Evolutionary conservation across 2,797 vertebrate species (phyloP).

Genomic region (Liasis olivaceus): DNA sequence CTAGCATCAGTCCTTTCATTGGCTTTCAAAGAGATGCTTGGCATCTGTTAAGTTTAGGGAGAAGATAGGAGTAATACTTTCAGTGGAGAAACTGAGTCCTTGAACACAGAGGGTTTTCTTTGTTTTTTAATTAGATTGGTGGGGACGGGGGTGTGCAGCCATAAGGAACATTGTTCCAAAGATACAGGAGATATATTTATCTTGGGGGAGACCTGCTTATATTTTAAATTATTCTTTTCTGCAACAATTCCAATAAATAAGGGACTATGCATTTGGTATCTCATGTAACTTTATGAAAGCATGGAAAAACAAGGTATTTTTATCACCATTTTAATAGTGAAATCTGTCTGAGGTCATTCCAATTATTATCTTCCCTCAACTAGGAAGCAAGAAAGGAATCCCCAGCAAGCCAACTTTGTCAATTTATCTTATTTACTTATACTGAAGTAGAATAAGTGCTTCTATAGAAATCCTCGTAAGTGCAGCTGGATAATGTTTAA

Average conservation of each 20-base stretch:
- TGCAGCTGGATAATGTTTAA: background rate
- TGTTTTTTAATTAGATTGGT: background rate
- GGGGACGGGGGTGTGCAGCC: background rate
- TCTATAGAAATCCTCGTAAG: background rate
- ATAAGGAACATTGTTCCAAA: background rate
- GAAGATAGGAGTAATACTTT: background rate
- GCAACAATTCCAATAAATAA: background rate
- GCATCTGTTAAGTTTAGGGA: conserved; percentile 29
- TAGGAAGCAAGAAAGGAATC: background rate
- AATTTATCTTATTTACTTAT: background rate
- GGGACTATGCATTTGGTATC: background rate
- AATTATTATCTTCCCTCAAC: background rate
- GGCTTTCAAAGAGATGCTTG: conserved; percentile 34
- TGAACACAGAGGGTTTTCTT: background rate
- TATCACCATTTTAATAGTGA: background rate
- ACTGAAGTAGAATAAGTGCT: background rate
- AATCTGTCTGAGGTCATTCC: background rate
- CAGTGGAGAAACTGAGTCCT: background rate
- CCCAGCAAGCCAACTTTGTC: background rate
- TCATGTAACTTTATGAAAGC: background rate
- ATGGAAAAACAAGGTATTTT: background rate
- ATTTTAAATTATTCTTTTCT: background rate
- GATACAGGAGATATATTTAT: background rate
- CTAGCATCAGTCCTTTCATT: conserved; percentile 31
- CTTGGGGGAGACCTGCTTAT: background rate